Percentiles rank a stretch among this genome's conserved stretches.
Conservation (phyloP, 2,888 invertebrate genomes). For the Agrochola circellaris region DNA sequence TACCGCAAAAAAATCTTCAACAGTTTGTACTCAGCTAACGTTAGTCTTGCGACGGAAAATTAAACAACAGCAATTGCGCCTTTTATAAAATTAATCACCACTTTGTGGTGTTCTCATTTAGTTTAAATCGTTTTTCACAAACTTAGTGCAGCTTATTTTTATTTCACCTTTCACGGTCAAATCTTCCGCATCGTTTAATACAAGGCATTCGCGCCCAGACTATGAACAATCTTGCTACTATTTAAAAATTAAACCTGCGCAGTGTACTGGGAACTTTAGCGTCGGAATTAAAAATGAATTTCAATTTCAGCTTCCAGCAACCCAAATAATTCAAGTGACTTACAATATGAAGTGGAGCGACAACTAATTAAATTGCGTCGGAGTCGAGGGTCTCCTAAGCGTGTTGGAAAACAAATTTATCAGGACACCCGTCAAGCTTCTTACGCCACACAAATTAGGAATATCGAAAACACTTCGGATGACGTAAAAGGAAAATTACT, state of each 20-base stretch:
- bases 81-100: background rate
- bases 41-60: background rate
- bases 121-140: constrained; percentile 13
- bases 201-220: constrained; percentile 32
- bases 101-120: constrained; percentile 17
- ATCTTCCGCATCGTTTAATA: constrained; percentile 50
- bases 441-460: constrained; percentile 47
- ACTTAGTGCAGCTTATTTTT: constrained; percentile 30
- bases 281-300: constrained; percentile 59
- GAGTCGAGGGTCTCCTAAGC: constrained; percentile 28
- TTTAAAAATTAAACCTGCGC: constrained; percentile 60
- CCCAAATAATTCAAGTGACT: constrained; percentile 54
- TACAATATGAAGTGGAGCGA: constrained; percentile 52
- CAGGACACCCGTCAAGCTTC: constrained; percentile 30
- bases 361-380: constrained; percentile 54
- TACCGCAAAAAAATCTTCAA: background rate
- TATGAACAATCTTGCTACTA: constrained; percentile 57
- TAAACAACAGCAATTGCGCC: background rate
- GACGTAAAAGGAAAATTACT: constrained; percentile 60
- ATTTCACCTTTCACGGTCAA: constrained; percentile 36
- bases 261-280: constrained; percentile 46
- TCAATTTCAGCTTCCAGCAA: constrained; percentile 47
- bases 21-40: background rate
- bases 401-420: constrained; percentile 43
- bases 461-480: constrained; percentile 53